Percentiles rank a stretch among this genome's conserved stretches.
phyloP scores from a whole-genome alignment of 2,888 invertebrate species.

The Proisotoma minuta region DNA sequence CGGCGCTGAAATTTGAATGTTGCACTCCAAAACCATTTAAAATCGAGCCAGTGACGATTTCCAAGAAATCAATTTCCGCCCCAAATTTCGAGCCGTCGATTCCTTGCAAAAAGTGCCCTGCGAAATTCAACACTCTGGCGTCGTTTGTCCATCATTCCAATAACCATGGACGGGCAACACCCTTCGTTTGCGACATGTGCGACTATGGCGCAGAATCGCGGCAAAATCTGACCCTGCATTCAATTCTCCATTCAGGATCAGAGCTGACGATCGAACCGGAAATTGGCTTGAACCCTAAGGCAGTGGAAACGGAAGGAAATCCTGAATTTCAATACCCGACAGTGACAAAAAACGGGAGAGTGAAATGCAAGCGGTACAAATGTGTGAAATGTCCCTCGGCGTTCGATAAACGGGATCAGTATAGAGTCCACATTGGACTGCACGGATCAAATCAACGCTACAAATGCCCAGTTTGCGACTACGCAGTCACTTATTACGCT shows the following conservation, averaged over 20 bases:
- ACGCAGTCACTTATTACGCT: conserved; percentile 80
- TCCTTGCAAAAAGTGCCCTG: conserved; percentile 57
- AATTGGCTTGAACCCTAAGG: neutral
- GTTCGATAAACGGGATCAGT: conserved; percentile 65
- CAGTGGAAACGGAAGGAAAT: conserved; percentile 58
- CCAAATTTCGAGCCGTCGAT: conserved; percentile 13
- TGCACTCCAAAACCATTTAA: conserved; percentile 5
- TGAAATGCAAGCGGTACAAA: conserved; percentile 73
- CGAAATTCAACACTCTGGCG: conserved; percentile 67
- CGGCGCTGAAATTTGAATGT: neutral
- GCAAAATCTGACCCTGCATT: conserved; percentile 65
- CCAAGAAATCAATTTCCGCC: neutral
- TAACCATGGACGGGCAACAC: conserved; percentile 61
- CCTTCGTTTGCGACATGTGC: conserved; percentile 66
- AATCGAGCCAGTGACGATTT: conserved; percentile 3
- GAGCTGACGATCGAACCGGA: conserved; percentile 48
- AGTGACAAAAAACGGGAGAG: conserved; percentile 66
- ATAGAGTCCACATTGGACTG: conserved; percentile 72
- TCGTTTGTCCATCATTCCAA: conserved; percentile 67
- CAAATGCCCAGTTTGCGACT: conserved; percentile 77
- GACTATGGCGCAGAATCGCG: conserved; percentile 65
- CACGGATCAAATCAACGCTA: conserved; percentile 80
- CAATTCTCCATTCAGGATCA: conserved; percentile 55
- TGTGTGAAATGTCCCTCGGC: conserved; percentile 82
- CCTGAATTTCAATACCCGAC: conserved; percentile 72